Evolutionary conservation across 2,888 invertebrate species (phyloP).

Genomic region (Tachina lurida): DNA sequence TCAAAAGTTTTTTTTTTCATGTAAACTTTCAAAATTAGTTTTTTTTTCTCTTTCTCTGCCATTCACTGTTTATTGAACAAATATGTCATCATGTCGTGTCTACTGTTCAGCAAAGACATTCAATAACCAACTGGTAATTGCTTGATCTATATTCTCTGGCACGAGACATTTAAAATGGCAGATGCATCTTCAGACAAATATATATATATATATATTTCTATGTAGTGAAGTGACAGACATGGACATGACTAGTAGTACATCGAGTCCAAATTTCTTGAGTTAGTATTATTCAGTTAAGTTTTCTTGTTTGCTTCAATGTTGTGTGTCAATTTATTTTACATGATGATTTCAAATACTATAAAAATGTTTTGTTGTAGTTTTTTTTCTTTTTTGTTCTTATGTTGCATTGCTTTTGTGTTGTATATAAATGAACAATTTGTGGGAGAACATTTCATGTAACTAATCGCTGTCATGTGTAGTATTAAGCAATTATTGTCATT

Average conservation of each 20-base stretch:
- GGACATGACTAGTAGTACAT: slow-evolving; percentile 26
- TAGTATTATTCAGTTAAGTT: slow-evolving; percentile 18
- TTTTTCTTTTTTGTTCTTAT: not conserved
- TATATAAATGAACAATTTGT: slow-evolving; percentile 59
- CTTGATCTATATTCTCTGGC: slow-evolving; percentile 60
- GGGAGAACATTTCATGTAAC: slow-evolving; percentile 58
- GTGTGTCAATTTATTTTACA: slow-evolving; percentile 53
- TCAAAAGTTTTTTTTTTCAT: slow-evolving; percentile 7
- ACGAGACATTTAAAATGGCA: slow-evolving; percentile 2
- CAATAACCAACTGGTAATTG: slow-evolving; percentile 67
- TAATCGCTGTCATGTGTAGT: slow-evolving; percentile 71
- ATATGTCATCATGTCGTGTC: slow-evolving; percentile 55
- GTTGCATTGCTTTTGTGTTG: slow-evolving; percentile 28
- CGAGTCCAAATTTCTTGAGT: slow-evolving; percentile 31
- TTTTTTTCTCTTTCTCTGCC: not conserved
- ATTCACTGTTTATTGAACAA: slow-evolving; percentile 42
- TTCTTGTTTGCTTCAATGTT: slow-evolving; percentile 24
- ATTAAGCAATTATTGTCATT: slow-evolving; percentile 66
- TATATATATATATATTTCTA: slow-evolving; percentile 18
- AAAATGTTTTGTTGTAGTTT: slow-evolving; percentile 37
- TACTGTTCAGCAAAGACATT: slow-evolving; percentile 55
- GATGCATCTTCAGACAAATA: slow-evolving; percentile 7
- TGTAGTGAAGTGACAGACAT: slow-evolving; percentile 4
- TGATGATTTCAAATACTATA: slow-evolving; percentile 39
- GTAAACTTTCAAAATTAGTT: slow-evolving; percentile 31